A percentile compares a stretch with the other conserved stretches of the same genome.
Evolutionary conservation across 2,113 vertebrate genomes (phyloP).

Genomic region (Dendrocopos noguchii): DNA sequence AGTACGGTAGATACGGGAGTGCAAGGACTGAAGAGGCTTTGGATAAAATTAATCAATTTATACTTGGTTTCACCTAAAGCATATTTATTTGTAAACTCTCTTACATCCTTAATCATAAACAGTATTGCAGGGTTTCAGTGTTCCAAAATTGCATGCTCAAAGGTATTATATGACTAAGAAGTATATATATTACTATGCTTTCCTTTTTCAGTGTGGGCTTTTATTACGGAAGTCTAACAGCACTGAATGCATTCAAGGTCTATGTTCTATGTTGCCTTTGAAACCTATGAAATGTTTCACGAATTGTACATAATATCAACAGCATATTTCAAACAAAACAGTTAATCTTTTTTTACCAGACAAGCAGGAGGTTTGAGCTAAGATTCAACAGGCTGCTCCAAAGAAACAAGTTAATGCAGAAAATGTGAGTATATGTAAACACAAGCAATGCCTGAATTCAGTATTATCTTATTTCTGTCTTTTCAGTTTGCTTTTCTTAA

Average conservation of each 20-base stretch:
- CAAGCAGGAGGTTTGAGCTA: neutral
- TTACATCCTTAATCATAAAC: neutral
- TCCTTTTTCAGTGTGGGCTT: neutral
- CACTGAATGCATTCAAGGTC: neutral
- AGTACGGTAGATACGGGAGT: neutral
- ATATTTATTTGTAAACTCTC: neutral
- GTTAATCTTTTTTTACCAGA: neutral
- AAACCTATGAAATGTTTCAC: neutral
- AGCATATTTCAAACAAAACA: neutral
- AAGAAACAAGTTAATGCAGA: neutral
- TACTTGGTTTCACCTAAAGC: neutral
- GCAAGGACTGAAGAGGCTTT: neutral
- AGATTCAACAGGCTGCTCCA: neutral
- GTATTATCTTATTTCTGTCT: neutral
- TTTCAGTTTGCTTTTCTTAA: neutral
- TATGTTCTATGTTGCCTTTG: neutral
- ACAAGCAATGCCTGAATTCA: neutral
- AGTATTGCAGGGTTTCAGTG: neutral
- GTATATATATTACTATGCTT: neutral
- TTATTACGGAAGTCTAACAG: neutral
- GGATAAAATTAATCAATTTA: conserved; percentile 1
- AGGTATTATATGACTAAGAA: neutral
- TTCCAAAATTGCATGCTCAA: neutral
- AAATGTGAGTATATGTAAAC: neutral
- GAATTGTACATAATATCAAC: neutral